Conservation (phyloP, 1,140 invertebrate species). For the Nasonia giraulti region DNA sequence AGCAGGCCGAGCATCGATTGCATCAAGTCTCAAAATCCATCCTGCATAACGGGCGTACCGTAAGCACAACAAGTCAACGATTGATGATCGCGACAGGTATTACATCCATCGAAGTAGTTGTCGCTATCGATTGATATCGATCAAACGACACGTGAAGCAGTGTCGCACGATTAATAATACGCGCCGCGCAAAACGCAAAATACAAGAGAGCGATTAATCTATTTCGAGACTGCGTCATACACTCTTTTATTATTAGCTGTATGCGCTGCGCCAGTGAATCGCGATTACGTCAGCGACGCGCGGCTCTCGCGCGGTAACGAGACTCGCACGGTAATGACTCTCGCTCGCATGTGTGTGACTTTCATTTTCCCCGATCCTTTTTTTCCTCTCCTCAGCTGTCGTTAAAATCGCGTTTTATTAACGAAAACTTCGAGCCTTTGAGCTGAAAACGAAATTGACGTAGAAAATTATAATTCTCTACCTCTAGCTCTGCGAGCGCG, state of each 20-base stretch:
- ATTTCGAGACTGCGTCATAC: background rate
- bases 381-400: background rate
- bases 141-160: background rate
- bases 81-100: background rate
- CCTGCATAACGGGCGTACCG: too few relatives aligned
- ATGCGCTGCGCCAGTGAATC: slow-evolving; percentile 8
- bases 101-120: slow-evolving; percentile 8
- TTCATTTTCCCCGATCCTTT: slow-evolving; percentile 16
- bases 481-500: background rate
- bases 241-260: slow-evolving; percentile 26
- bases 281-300: slow-evolving; percentile 22
- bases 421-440: background rate
- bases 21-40: background rate
- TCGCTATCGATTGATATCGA: slow-evolving; percentile 15
- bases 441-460: background rate
- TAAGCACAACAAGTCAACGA: background rate
- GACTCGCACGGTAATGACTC: slow-evolving; percentile 15
- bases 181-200: background rate
- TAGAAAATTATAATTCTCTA: background rate
- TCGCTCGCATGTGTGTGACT: background rate
- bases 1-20: background rate
- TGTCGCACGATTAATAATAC: slow-evolving; percentile 33
- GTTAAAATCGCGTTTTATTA: slow-evolving; percentile 5
- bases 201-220: slow-evolving; percentile 25
- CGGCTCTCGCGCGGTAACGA: slow-evolving; percentile 19